Base-by-base conservation (phyloP, 1,140 invertebrate genomes). In the Caenorhabditis remanei region DNA sequence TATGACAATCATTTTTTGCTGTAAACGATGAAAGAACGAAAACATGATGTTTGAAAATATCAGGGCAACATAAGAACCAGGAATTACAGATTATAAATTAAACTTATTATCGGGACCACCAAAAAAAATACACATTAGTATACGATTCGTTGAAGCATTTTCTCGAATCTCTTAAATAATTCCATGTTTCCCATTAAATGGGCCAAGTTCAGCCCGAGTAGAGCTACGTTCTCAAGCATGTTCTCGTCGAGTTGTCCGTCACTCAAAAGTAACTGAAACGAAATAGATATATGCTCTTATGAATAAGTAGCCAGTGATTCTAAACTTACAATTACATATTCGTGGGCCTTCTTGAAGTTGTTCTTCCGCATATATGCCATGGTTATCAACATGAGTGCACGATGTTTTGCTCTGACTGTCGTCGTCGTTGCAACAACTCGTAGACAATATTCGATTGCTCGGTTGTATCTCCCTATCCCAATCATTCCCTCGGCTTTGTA, bases 141-240 rank as follows among this genome's bases (percentile, higher is more conserved):
- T 53, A 79, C 71, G 21, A 79, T 79, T 50, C 40, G 43, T 50
- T 79, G 71, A 4, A 79, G 46, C 71, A 79, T 79, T 13, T 21
- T 14, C 24, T 79, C 71, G 46, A 79, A 79, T 13, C n/a, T 41
- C 11, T 50, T 79, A n/a, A 79, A 79, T 46, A 79, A 50, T 14
- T 79, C 46, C 46, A 50, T 48, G 24, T 79, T 79, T 24, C 71
- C 71, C 71, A 79, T 79, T 24, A 79, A 41, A 79, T 79, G 71
- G 53, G 71, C 43, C n/a, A 79, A n/a, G 19, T 79, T 79, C 9
- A 79, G n/a, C 9, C 71, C 71, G 24, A 79, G 71, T 7, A 79
- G n/a, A 21, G 71, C 71, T 16, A 79, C 71, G n/a, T 79, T 79
- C 24, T 79, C 71, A 1, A 79, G 16, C 71, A 79, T 79, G 7